Evolutionary conservation across 2,113 vertebrate species (phyloP), one percentile per base, ranked within the genome.

Genomic region (Apteryx mantelli): DNA sequence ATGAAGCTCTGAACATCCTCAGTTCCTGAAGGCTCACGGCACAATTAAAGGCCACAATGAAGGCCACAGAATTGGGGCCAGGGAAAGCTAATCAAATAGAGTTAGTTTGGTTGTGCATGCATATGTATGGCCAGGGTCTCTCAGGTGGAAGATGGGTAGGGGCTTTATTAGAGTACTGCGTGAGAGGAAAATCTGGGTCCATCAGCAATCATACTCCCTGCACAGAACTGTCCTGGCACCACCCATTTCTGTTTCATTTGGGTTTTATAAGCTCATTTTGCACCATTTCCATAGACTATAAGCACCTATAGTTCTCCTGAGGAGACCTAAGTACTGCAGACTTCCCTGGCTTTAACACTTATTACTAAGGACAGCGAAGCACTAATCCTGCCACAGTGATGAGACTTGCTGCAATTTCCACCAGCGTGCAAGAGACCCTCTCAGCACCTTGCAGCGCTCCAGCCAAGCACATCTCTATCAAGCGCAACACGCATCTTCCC

Each of bases 191-290:
- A 82, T 40, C 22, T 42, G 8, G 13, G 8, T 68, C 46, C 40
- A 79, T 17, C 73, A 84, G 63, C 26, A 76, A 52, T 30, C 56
- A 12, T 2, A 17, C 50, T 38, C 81, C 56, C 26, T 42, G 42
- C 34, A 46, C 0, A 1, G 52, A 38, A 30, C 30, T 2, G 0
- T 17, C 61, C 77, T 1, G 0, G 32, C 22, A 82, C 44, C 50
- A 78, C 42, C 1, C 0, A 0, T 38, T 64, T 60, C 48, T 80
- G 34, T 65, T 69, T 58, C 68, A 44, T 25, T 36, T 20, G 14
- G 5, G 19, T 73, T 91, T 94, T 58, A 44, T 16, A 60, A 87
- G 26, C 34, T 46, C 44, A 46, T 96, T 82, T n/a, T 52, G 28
- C 66, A 61, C 9, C 16, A 14, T 34, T 64, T 77, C 48, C 38